Base-by-base conservation (phyloP, 2,797 vertebrate species). In the Sebastes jordani region DNA sequence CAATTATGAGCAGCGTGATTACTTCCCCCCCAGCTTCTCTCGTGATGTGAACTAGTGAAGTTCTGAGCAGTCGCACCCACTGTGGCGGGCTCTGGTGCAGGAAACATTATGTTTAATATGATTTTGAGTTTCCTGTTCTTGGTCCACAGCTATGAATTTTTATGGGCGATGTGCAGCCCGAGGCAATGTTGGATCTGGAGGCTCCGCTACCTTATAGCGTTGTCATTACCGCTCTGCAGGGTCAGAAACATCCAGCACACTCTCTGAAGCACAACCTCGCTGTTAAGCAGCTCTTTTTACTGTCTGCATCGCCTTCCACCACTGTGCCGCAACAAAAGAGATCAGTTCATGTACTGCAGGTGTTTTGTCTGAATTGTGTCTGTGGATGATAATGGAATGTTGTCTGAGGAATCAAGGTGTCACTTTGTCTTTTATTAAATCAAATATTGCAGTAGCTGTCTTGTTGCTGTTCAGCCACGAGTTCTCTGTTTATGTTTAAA, bases 101-200 rank as follows among this genome's bases (percentile, higher is more conserved):
- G 77, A 84, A 70, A 79, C 88, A 84, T 90, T 87, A 81, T 71
- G 84, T 88, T 90, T 89, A 92, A 92, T 92, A 89, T 62, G 83
- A 73, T 88, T 87, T 88, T 58, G 74, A 85, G 82, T 84, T 88
- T 86, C 78, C 74, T 34, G 88, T 78, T 91, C 85, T 78, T 74
- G 76, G 81, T 85, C 89, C 91, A 86, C 69, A 83, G 91, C 91
- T 85, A 85, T 93, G 91, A 94, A 94, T 94, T 93, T 93, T 92
- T 89, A 94, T 91, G 80, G 83, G n/a, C 2, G 6, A 59, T 30
- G 61, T 36, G 81, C 76, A 67, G 91, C 92, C 89, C 8, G 34
- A 85, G 89, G 92, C 85, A 3, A 9, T 9, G 74, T 87, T 73
- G 72, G 78, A 86, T 77, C 61, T 76, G 56, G 49, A 84, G 74